Percentiles rank a stretch among this genome's conserved stretches.
These are phyloP conservation scores for Bombus impatiens DNA, from an alignment of 1,140 invertebrate species.

Conservation along the genomic window DNA sequence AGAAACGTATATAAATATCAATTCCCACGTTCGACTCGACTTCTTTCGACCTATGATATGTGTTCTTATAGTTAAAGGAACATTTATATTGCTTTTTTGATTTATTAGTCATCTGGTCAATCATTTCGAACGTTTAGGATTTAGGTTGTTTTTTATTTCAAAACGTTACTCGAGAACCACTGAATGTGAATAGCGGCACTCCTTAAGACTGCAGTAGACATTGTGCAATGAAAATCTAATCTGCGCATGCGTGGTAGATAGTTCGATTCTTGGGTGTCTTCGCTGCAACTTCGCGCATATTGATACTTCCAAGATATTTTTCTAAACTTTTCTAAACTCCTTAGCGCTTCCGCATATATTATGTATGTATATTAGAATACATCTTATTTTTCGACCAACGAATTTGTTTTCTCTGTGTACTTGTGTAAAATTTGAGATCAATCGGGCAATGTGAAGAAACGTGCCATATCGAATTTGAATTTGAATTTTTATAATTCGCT, in stretches of 20 bases:
- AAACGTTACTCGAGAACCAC: conserved; percentile 17
- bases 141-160: not conserved
- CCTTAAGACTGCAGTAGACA: not conserved
- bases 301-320: too few relatives aligned
- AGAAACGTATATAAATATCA: not conserved
- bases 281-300: not conserved
- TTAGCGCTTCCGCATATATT: too few relatives aligned
- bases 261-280: not conserved
- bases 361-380: too few relatives aligned
- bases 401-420: too few relatives aligned
- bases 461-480: too few relatives aligned
- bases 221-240: conserved; percentile 21
- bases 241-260: not conserved
- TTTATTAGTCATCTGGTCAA: not conserved
- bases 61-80: not conserved
- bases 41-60: not conserved
- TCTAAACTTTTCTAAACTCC: too few relatives aligned
- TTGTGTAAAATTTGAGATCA: too few relatives aligned
- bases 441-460: too few relatives aligned
- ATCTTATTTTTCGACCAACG: too few relatives aligned
- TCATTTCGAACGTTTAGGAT: not conserved
- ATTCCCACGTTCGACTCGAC: not conserved
- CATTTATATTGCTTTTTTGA: not conserved
- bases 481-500: too few relatives aligned
- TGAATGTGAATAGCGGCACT: conserved; percentile 12